Base-by-base conservation (phyloP, 2,113 vertebrate species). In the Xenopus borealis region DNA sequence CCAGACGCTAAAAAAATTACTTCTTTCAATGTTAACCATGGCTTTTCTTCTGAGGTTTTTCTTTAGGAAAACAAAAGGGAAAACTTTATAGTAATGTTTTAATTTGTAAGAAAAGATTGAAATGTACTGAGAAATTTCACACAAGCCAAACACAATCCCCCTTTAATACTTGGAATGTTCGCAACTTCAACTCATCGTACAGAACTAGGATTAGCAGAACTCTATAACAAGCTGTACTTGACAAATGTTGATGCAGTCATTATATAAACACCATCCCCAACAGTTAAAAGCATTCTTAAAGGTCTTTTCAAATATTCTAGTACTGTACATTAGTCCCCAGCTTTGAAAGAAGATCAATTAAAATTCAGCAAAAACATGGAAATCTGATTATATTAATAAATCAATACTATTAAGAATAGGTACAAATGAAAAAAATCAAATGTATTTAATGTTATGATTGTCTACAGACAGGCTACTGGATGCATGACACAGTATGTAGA, bases 161-260 rank as follows among this genome's bases (percentile, higher is more conserved):
- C 64, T 75, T 53, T 67, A 50, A 75, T 55, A 66, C 58, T 23
- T 62, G 46, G 45, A 61, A 75, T 69, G 55, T 20, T 69, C 72
- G 53, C 55, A 62, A 62, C 45, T 75, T 62, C 47, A 16, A 53
- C 55, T 65, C 46, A 20, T 75, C 52, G 53, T 75, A 62, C 58
- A 75, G 62, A 69, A 62, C 45, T 16, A 40, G 57, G 72, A 69
- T 69, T 69, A 69, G 20, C 66, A 63, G 73, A 76, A 63, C 46
- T 69, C 66, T 55, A 61, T 63, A 63, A 76, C 73, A 76, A 76
- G 73, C 66, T 76, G 58, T 69, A 69, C 73, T 69, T 69, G 66
- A 69, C 57, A 69, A 69, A 69, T 76, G 66, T 57, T 45, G 59
- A 76, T 69, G 46, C 40, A 69, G 59, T 45, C 66, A 76, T 75